Conservation (phyloP, 2,888 invertebrate genomes). For the Argyresthia goedartella region DNA sequence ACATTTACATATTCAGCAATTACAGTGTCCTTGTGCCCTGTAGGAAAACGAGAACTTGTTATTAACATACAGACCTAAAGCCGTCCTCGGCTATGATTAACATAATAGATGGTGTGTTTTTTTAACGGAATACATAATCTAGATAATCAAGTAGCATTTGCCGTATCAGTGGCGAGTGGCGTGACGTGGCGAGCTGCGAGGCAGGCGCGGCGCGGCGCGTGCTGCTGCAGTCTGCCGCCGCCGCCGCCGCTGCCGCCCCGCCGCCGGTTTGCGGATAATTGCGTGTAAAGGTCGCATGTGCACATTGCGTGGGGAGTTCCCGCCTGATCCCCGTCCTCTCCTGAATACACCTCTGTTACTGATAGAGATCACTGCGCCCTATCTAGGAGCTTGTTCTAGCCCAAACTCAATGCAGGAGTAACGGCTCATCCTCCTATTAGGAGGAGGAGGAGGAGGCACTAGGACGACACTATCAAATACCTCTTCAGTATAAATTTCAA, state of each 20-base stretch:
- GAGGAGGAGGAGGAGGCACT: too few species aligned
- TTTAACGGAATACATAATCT: conserved; percentile 2
- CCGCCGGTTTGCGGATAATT: conserved; percentile 49
- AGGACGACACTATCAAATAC: too few species aligned
- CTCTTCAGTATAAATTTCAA: too few species aligned
- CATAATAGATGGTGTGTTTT: neutral
- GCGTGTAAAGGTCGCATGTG: conserved; percentile 60
- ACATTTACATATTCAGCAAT: too few species aligned
- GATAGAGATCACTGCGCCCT: too few species aligned
- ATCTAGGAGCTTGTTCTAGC: too few species aligned
- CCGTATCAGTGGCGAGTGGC: neutral
- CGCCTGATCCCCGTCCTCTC: neutral
- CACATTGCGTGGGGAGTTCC: conserved; percentile 43
- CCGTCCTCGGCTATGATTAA: neutral
- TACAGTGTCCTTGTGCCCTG: too few species aligned
- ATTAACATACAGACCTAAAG: too few species aligned
- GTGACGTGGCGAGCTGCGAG: neutral
- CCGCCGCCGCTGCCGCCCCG: conserved; percentile 42
- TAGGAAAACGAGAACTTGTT: too few species aligned
- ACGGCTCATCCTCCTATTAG: too few species aligned
- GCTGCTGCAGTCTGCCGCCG: conserved; percentile 17
- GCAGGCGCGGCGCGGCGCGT: neutral
- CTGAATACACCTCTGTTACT: too few species aligned
- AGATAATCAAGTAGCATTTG: conserved; percentile 4
- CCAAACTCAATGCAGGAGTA: too few species aligned